Base-by-base conservation (phyloP, 1,140 invertebrate species). In the Drosophila dunni region DNA sequence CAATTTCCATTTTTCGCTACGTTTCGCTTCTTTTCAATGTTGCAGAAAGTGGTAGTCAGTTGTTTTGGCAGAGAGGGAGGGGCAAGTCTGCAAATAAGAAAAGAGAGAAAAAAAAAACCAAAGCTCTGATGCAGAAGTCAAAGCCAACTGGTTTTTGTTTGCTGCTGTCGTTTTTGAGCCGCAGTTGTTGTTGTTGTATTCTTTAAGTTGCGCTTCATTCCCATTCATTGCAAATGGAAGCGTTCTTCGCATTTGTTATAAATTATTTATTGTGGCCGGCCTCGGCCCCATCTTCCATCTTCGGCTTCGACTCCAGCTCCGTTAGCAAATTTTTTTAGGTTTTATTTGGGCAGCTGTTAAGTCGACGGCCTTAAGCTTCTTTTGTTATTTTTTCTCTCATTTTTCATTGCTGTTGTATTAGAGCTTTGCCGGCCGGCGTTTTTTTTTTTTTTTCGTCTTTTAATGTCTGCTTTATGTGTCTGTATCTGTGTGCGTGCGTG, bases 131-230 rank as follows among this genome's bases (percentile, higher is more conserved):
- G 69, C 69, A 72, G 60, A 60, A 73, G 65, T 44, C 71, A 69
- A 63, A 29, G 53, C 67, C 67, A 75, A 75, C 72, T 75, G 72
- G 72, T 75, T 75, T 72, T 62, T 74, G 64, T 67, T 73, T 65
- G 61, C 53, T 20, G 15, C 17, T 15, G 45, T 24, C 17, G 45
- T 48, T 48, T 17, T 48, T 36, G 29, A 54, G 63, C 33, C 54
- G 64, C 11, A 48, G 20, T 46, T 67, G 29, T 67, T 44, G 63
- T 40, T 61, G 15, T 44, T 63, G 46, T 33, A 11, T 64, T 57
- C 46, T 61, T 66, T 45, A 48, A 36, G 63, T 64, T 67, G 64
- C 71, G 64, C 65, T 67, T 74, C 40, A 44, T 50, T 48, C 51
- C 36, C 53, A 51, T 56, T 54, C 44, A 69, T 56, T 69, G 57